A percentile compares a stretch with the other conserved stretches of the same genome.
phyloP scores from a whole-genome alignment of 1,140 invertebrate genomes.

The Drosophila arawakana region DNA sequence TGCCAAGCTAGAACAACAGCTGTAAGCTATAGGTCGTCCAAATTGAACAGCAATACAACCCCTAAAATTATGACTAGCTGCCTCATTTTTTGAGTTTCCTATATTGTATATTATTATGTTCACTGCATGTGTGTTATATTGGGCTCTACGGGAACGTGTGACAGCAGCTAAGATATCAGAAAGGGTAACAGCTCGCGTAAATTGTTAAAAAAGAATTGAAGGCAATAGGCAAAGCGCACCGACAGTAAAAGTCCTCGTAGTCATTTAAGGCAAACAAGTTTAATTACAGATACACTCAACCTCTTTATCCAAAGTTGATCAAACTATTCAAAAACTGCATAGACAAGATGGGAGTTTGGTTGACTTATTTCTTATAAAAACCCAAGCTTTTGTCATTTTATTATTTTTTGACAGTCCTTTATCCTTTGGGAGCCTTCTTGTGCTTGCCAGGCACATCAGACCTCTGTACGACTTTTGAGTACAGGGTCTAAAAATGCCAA shows the following conservation, averaged over 20 bases:
- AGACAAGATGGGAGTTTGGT: too few species aligned
- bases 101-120: conserved; percentile 29
- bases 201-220: conserved; percentile 71
- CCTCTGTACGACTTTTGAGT: too few species aligned
- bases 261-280: too few species aligned
- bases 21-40: conserved; percentile 51
- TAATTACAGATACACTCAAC: too few species aligned
- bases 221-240: neutral
- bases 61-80: conserved; percentile 77
- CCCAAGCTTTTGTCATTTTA: too few species aligned
- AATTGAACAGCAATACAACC: conserved; percentile 56
- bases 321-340: too few species aligned
- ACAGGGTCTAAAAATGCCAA: neutral
- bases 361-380: too few species aligned
- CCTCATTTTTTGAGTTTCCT: conserved; percentile 19
- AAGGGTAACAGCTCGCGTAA: conserved; percentile 76
- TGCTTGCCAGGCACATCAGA: too few species aligned
- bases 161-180: conserved; percentile 28
- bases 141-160: conserved; percentile 40
- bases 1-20: conserved; percentile 71
- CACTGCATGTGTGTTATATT: neutral
- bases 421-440: too few species aligned
- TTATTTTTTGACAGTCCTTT: too few species aligned
- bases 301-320: too few species aligned
- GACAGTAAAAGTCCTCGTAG: too few species aligned